Conservation (phyloP, 2,113 vertebrate genomes). For the Erinaceus europaeus region DNA sequence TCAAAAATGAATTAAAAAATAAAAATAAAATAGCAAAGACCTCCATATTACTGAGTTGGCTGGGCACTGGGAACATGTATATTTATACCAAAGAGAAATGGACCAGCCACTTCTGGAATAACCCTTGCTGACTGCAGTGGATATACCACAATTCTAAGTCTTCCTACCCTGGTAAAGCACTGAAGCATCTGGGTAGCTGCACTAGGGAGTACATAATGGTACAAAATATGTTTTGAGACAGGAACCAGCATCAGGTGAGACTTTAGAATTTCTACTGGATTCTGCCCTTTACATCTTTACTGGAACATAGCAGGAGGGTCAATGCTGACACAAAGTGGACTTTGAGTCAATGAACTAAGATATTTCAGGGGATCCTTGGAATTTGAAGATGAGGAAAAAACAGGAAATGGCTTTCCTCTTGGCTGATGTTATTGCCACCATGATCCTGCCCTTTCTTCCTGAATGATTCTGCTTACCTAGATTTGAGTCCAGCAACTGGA, state of each 20-base stretch:
- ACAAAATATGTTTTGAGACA: neutral
- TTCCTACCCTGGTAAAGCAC: neutral
- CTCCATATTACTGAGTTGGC: neutral
- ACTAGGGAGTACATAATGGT: neutral
- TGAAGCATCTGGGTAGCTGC: neutral
- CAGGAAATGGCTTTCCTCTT: neutral
- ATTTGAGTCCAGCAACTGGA: neutral
- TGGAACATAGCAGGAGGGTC: neutral
- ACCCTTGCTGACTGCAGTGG: neutral
- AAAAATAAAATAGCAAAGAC: neutral
- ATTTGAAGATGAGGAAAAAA: neutral
- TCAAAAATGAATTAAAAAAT: no score
- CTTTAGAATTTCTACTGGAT: neutral
- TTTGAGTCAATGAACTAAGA: fast-evolving
- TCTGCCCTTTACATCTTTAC: neutral
- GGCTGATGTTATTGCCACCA: neutral
- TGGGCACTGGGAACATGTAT: no score
- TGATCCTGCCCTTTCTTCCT: neutral
- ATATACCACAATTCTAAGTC: neutral
- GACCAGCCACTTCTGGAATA: neutral
- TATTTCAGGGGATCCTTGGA: neutral
- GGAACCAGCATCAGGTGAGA: no score
- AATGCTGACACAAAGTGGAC: neutral
- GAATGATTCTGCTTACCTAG: neutral
- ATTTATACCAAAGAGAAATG: no score